phyloP scores from a whole-genome alignment of 1,140 invertebrate genomes.

The Papilio dardanus region DNA sequence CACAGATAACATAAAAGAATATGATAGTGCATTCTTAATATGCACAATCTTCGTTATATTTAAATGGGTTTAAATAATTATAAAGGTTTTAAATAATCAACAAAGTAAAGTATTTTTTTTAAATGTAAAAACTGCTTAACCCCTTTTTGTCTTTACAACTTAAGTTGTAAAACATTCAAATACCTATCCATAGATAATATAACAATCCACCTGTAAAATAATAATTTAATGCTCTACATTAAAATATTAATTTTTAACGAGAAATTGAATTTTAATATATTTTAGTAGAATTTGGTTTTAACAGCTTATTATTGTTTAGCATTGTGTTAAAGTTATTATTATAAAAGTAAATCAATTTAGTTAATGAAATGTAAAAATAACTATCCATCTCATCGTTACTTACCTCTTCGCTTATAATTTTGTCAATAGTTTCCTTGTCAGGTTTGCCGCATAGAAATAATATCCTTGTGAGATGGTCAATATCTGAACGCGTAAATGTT shows the following conservation, averaged over 20 bases:
- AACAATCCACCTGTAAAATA: too few species aligned
- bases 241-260: background rate
- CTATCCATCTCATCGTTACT: slow-evolving; percentile 49
- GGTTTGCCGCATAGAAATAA: slow-evolving; percentile 94
- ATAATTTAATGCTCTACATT: too few species aligned
- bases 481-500: slow-evolving; percentile 87
- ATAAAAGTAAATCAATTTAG: background rate
- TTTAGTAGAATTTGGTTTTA: background rate
- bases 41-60: too few species aligned
- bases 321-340: background rate
- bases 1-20: background rate
- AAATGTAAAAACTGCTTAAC: too few species aligned
- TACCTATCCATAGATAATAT: too few species aligned
- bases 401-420: slow-evolving; percentile 96
- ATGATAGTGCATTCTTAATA: background rate
- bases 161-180: too few species aligned
- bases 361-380: too few species aligned
- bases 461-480: slow-evolving; percentile 96
- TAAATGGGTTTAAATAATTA: background rate
- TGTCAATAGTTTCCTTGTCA: slow-evolving; percentile 90
- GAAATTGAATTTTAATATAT: background rate
- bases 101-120: too few species aligned
- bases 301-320: background rate
- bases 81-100: background rate
- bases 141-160: too few species aligned